Evolutionary conservation across 2,888 invertebrate genomes (phyloP).

Genomic region (Callinectes sapidus): DNA sequence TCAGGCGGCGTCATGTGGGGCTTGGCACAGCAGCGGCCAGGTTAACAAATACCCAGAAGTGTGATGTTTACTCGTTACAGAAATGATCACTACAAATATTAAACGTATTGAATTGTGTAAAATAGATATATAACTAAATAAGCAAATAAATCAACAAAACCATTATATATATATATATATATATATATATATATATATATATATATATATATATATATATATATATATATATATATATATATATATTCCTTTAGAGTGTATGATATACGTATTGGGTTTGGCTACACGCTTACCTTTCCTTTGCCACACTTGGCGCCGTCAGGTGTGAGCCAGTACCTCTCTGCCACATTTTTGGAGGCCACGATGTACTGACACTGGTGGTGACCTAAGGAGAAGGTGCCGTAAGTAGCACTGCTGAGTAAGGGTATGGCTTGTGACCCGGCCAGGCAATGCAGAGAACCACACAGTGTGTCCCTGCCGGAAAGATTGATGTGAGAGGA

Average conservation of each 20-base stretch:
- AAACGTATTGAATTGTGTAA: neutral
- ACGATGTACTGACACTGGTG: constrained; percentile 87
- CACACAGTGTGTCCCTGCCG: constrained; percentile 81
- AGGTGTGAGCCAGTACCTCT: constrained; percentile 89
- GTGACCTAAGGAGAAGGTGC: neutral
- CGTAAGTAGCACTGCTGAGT: neutral
- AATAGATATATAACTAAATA: neutral
- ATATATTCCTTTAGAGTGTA: neutral
- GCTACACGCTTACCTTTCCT: constrained; percentile 79
- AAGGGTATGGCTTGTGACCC: neutral
- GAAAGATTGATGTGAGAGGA: neutral
- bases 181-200: too few species aligned
- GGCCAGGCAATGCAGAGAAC: constrained; percentile 91
- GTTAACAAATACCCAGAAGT: neutral
- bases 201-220: too few species aligned
- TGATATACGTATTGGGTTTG: neutral
- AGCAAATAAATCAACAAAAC: too few species aligned
- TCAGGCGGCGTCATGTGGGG: neutral
- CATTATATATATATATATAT: too few species aligned
- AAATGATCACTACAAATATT: neutral
- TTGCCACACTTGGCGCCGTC: constrained; percentile 94
- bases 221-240: neutral
- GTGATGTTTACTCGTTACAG: too few species aligned
- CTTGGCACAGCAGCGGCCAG: neutral
- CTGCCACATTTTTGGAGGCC: constrained; percentile 79